phyloP scores from a whole-genome alignment of 2,797 vertebrate species.

The Neosilurus mollespiculum region DNA sequence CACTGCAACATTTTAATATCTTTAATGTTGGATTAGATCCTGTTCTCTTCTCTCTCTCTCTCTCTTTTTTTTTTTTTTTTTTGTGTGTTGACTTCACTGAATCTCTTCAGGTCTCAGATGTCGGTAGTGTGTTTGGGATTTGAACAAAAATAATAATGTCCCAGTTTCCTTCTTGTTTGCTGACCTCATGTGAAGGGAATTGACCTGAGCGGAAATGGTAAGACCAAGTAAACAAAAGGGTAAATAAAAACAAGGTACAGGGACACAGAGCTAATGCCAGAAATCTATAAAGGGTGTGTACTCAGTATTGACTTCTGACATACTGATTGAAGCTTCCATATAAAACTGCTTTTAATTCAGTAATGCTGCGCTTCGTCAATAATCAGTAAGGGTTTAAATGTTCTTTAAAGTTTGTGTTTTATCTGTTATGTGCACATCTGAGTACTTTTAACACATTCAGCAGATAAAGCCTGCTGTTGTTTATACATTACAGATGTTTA shows the following conservation, averaged over 20 bases:
- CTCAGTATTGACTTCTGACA: background rate
- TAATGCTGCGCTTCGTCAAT: background rate
- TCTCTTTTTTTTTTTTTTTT: too few relatives aligned
- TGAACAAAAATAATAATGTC: background rate
- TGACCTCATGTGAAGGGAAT: background rate
- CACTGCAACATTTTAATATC: conserved; percentile 6
- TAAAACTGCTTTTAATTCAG: background rate
- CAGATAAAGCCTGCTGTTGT: too few relatives aligned
- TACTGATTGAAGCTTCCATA: background rate
- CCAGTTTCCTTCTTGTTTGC: background rate
- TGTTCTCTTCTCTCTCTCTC: background rate
- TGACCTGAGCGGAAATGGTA: background rate
- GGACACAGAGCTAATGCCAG: background rate
- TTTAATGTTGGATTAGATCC: conserved; percentile 12
- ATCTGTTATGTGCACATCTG: background rate
- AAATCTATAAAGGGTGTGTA: background rate
- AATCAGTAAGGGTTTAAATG: background rate
- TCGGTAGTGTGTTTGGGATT: background rate
- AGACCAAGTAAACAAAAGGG: background rate
- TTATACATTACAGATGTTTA: background rate
- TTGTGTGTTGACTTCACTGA: background rate
- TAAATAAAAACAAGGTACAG: background rate
- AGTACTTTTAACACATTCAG: background rate
- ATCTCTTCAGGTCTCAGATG: background rate
- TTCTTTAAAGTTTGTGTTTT: background rate